These are phyloP conservation scores for Troglohyphantes excavatus DNA, from an alignment of 2,888 invertebrate species.

Conservation along the genomic window DNA sequence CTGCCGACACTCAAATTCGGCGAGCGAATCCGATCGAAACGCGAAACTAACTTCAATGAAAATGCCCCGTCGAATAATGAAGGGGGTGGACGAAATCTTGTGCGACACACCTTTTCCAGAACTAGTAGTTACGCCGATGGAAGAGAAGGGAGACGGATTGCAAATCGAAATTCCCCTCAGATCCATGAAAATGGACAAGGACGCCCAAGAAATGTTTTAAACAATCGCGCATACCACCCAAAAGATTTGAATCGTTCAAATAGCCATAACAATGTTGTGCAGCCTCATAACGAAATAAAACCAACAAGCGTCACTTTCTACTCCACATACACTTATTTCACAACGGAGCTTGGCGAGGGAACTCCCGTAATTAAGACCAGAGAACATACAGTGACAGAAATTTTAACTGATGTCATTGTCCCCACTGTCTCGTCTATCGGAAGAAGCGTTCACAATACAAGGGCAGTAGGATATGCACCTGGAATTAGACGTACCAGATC, in stretches of 20 bases:
- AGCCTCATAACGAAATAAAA: constrained; percentile 46
- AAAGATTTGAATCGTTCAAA: constrained; percentile 1
- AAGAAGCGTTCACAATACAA: constrained; percentile 8
- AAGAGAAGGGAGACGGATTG: constrained; percentile 51
- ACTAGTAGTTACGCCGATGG: constrained; percentile 50
- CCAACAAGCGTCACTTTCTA: constrained; percentile 80
- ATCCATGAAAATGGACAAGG: not conserved
- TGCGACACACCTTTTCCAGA: constrained; percentile 19
- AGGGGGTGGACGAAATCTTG: not conserved
- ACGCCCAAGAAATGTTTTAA: not conserved
- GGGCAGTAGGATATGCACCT: not conserved
- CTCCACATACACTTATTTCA: constrained; percentile 80
- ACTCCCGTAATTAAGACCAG: constrained; percentile 74
- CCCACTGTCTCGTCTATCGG: constrained; percentile 60
- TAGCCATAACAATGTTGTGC: constrained; percentile 2
- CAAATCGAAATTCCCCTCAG: not conserved
- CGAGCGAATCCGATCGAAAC: constrained; percentile 63
- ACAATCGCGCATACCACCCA: not conserved
- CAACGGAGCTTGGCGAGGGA: constrained; percentile 77
- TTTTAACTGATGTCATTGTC: constrained; percentile 75
- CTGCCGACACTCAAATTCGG: constrained; percentile 72
- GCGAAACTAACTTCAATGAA: constrained; percentile 21
- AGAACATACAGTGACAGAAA: constrained; percentile 79
- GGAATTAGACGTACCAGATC: not conserved
- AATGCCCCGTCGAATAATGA: not conserved